A percentile compares a stretch with the other conserved stretches of the same genome.
Evolutionary conservation across 2,113 vertebrate species (phyloP).

Genomic region (Nymphicus hollandicus): DNA sequence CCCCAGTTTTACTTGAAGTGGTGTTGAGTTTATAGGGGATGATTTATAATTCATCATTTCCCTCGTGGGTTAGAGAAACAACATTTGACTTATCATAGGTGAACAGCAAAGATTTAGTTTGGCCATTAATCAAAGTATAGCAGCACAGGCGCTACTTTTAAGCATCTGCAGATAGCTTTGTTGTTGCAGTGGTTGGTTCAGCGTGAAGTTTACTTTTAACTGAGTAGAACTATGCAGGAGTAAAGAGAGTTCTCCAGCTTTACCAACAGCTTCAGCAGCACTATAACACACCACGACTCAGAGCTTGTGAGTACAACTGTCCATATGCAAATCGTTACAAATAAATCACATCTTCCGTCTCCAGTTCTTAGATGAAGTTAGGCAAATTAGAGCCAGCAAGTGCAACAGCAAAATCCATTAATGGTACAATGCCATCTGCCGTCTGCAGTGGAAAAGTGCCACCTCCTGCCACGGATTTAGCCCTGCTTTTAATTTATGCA

Average conservation of each 20-base stretch:
- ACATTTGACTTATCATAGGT: constrained; percentile 28
- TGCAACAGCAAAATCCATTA: constrained; percentile 56
- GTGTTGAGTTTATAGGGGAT: constrained; percentile 40
- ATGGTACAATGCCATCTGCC: constrained; percentile 80
- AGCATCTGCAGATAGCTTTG: constrained; percentile 8
- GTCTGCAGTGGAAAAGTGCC: not conserved
- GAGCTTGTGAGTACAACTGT: constrained; percentile 9
- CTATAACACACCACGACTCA: not conserved
- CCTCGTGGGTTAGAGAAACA: constrained; percentile 24
- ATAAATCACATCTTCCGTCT: constrained; percentile 22
- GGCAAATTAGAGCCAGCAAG: not conserved
- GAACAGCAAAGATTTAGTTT: constrained; percentile 37
- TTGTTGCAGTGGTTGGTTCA: not conserved
- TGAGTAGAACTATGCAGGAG: not conserved
- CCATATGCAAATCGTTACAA: constrained; percentile 32
- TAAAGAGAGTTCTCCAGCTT: not conserved
- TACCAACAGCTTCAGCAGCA: not conserved
- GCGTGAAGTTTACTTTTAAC: not conserved
- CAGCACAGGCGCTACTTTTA: constrained; percentile 15
- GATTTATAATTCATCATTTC: constrained; percentile 37
- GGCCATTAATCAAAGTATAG: constrained; percentile 50
- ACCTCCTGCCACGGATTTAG: not conserved
- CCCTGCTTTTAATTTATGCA: not conserved
- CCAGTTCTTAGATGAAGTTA: not conserved
- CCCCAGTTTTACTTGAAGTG: not conserved